Base-by-base conservation (phyloP, 2,797 vertebrate genomes). In the Sebastes trivittatus region DNA sequence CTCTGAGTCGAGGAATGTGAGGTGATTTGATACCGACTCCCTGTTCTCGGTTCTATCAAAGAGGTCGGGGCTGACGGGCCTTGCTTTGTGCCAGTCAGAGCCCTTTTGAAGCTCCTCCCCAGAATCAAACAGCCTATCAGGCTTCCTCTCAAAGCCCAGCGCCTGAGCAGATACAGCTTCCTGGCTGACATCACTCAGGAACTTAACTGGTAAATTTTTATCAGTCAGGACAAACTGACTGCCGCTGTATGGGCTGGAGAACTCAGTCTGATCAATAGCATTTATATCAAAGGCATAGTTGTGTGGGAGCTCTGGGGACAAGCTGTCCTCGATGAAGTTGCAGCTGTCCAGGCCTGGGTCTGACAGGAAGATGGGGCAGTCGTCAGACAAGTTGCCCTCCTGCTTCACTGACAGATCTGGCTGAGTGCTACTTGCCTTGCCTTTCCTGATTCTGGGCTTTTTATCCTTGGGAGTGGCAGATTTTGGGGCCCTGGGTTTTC, bases 211-310 rank as follows among this genome's bases (percentile, higher is more conserved):
- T 80, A 99, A 92, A 89, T 96, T 97, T 81, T 98, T 98, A 95
- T 99, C 98, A 60, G 98, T 97, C 75, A 98, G 94, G 73, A 99
- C 96, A 94, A 99, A 99, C 82, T 99, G 98, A 90, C 95, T 99
- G 72, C 97, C 95, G 7, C 97, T 97, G 89, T 99, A 99, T n/a
- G 97, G 96, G 89, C 97, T 97, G 78, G 97, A 98, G 94, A 99
- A 99, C 81, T 97, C 96, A 0, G 96, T 96, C 90, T 98, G 98
- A 46, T 97, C 97, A 74, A 99, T 96, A 59, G 96, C 86, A 81
- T 99, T 99, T 80, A 99, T 99, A 93, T 99, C 98, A 93, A 99
- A 99, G 86, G 94, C 97, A 83, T 98, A 99, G 95, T 96, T 97
- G 91, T 98, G 97, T 4, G 95, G 95, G n/a, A 96, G 93, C 71